These are phyloP conservation scores for Diabrotica undecimpunctata DNA, from an alignment of 1,140 invertebrate genomes.

Conservation along the genomic window DNA sequence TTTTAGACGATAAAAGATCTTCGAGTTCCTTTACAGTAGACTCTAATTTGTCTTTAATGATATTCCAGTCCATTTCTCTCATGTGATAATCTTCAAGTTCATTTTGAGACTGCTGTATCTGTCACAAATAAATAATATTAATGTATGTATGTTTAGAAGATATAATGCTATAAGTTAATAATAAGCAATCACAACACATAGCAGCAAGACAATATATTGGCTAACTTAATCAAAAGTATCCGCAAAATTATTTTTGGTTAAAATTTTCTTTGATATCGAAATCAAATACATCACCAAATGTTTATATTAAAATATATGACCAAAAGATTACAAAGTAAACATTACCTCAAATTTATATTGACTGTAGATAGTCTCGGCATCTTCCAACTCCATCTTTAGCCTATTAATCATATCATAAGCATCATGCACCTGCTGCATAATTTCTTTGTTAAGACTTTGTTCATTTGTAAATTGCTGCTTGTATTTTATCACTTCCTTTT, in stretches of 20 bases:
- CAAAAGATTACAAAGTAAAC: too few relatives aligned
- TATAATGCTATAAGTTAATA: too few relatives aligned
- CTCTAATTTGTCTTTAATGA: slow-evolving; percentile 18
- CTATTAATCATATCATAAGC: slow-evolving; percentile 24
- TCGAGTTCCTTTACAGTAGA: slow-evolving; percentile 26
- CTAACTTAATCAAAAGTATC: too few relatives aligned
- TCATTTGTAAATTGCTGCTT: slow-evolving; percentile 16
- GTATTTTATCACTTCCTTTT: slow-evolving; percentile 19
- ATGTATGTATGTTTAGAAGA: too few relatives aligned
- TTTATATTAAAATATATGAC: too few relatives aligned
- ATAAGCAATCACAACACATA: too few relatives aligned
- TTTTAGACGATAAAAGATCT: slow-evolving; percentile 9
- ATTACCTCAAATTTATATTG: slow-evolving; percentile 24
- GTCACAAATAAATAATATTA: too few relatives aligned
- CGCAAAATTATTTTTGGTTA: too few relatives aligned
- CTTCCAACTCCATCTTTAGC: slow-evolving; percentile 20
- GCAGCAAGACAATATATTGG: too few relatives aligned
- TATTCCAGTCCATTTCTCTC: slow-evolving; percentile 20
- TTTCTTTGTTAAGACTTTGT: slow-evolving; percentile 21
- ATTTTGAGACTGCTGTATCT: slow-evolving; percentile 18
- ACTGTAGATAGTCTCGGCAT: slow-evolving; percentile 11
- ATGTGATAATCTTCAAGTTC: slow-evolving; percentile 19
- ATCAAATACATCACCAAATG: too few relatives aligned
- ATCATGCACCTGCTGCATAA: slow-evolving; percentile 22
- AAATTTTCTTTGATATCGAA: too few relatives aligned